Evolutionary conservation across 2,113 vertebrate genomes (phyloP).

Genomic region (Leucosticte australis): DNA sequence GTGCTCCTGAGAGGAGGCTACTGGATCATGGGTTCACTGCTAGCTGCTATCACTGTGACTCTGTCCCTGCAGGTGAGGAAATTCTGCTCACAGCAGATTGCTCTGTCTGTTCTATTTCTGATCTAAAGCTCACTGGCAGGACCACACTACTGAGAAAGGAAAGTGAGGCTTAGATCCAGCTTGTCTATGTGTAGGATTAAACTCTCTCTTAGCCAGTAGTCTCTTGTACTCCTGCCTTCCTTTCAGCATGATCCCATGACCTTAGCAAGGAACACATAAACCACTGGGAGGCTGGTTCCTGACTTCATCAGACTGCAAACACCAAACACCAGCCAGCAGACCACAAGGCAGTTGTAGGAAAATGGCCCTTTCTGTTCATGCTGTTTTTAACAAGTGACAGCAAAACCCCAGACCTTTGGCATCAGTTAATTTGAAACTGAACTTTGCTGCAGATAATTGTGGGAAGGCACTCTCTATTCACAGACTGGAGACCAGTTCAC

Average conservation of each 20-base stretch:
- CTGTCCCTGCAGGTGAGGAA: constrained; percentile 77
- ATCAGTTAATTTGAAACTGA: not conserved
- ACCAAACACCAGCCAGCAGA: not conserved
- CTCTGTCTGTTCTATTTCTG: not conserved
- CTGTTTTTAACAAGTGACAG: not conserved
- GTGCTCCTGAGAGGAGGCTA: constrained; percentile 77
- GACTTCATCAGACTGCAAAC: not conserved
- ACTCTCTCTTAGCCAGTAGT: not conserved
- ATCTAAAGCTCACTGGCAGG: not conserved
- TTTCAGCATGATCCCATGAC: not conserved
- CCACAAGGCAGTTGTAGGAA: not conserved
- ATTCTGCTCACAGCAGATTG: not conserved
- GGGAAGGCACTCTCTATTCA: not conserved
- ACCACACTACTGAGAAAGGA: not conserved
- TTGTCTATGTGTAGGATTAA: not conserved
- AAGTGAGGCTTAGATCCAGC: not conserved
- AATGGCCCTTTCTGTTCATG: not conserved
- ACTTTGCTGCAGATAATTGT: not conserved
- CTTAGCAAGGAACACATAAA: not conserved
- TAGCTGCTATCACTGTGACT: constrained; percentile 68
- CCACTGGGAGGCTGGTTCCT: not conserved
- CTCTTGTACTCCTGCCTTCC: not conserved
- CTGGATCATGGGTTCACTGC: constrained; percentile 72
- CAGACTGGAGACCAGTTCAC: not conserved
- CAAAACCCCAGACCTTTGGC: not conserved